Evolutionary conservation across 2,113 vertebrate genomes (phyloP).

Genomic region (Sphaerodactylus townsendi): DNA sequence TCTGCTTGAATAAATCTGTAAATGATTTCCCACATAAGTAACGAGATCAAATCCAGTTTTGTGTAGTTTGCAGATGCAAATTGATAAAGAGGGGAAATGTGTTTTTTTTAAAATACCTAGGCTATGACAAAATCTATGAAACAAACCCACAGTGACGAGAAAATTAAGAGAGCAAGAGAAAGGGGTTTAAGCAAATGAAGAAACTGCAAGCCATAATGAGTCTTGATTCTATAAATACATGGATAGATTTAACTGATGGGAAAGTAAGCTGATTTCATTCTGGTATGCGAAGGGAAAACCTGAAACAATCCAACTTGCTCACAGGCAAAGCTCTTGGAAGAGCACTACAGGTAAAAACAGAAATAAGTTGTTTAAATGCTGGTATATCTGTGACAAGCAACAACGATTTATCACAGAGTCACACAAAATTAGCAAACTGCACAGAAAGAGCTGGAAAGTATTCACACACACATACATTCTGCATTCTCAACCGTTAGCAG

Average conservation of each 20-base stretch:
- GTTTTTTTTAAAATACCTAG: not conserved
- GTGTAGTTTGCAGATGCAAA: not conserved
- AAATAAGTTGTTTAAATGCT: constrained; percentile 44
- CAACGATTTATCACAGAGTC: not conserved
- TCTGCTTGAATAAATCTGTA: not conserved
- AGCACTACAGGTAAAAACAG: constrained; percentile 32
- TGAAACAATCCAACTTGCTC: constrained; percentile 27
- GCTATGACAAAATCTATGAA: not conserved
- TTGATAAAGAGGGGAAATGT: not conserved
- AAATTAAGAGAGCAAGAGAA: not conserved
- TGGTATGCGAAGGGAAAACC: not conserved
- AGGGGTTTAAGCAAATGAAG: constrained; percentile 16
- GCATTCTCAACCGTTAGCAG: not conserved
- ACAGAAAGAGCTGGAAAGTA: constrained; percentile 10
- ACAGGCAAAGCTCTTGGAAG: constrained; percentile 49
- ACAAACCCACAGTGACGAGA: not conserved
- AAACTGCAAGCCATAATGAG: rapidly evolving
- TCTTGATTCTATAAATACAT: not conserved
- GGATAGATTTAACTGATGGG: not conserved
- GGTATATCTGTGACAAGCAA: constrained; percentile 44
- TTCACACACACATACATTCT: not conserved
- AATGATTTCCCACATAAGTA: not conserved
- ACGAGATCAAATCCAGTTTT: not conserved
- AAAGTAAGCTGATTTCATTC: constrained; percentile 27
- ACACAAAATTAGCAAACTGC: constrained; percentile 20